Conservation (phyloP, 2,888 invertebrate species). For the Eristalinus sepulchralis region DNA sequence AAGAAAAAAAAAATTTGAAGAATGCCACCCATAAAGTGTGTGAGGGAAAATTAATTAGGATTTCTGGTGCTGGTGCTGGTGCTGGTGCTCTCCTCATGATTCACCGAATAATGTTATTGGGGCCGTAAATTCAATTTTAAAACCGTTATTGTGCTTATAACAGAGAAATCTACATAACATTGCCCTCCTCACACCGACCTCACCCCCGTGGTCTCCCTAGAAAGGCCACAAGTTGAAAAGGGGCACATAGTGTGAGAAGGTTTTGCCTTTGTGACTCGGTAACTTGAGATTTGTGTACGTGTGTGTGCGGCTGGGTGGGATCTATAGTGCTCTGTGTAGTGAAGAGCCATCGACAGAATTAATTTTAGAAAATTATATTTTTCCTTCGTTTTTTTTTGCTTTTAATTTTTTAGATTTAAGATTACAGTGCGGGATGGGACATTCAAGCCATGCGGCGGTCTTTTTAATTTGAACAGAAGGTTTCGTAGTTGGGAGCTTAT, state of each 20-base stretch:
- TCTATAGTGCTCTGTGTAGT: neutral
- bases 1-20: neutral
- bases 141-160: conserved; percentile 45
- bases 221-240: conserved; percentile 18
- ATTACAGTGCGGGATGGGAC: conserved; percentile 9
- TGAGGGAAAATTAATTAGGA: conserved; percentile 33
- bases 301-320: neutral
- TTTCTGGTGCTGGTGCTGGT: neutral
- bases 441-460: neutral
- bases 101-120: conserved; percentile 15
- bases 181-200: neutral
- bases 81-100: neutral
- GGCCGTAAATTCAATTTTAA: conserved; percentile 41
- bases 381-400: neutral
- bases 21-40: conserved; percentile 17
- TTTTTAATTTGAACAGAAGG: too few relatives aligned
- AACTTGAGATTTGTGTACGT: neutral
- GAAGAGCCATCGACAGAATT: conserved; percentile 46
- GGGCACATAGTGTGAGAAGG: neutral
- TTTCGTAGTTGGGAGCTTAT: too few relatives aligned
- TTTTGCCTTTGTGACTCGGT: neutral
- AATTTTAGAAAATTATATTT: conserved; percentile 37
- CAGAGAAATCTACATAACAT: conserved; percentile 25
- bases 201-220: neutral
- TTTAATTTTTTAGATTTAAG: neutral